phyloP scores from a whole-genome alignment of 2,113 vertebrate genomes.

The Phyllostomus discolor region DNA sequence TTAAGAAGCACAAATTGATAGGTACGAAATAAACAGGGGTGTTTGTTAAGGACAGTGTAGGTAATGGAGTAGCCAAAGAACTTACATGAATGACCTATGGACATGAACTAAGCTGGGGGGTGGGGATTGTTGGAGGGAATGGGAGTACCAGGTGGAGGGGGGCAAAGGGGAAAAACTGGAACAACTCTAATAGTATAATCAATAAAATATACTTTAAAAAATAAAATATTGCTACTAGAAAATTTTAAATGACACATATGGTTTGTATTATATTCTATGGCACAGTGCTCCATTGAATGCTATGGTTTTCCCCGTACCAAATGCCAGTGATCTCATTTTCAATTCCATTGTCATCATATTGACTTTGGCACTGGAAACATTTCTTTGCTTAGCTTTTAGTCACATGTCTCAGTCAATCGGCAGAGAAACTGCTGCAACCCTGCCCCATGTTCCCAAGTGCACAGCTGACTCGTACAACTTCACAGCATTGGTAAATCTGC shows the following conservation, averaged over 20 bases:
- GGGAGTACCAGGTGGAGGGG: no score
- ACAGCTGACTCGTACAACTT: conserved; percentile 6
- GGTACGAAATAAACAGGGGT: no score
- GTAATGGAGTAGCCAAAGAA: no score
- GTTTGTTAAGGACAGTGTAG: no score
- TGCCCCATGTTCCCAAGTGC: background rate
- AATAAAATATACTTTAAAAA: no score
- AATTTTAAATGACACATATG: background rate
- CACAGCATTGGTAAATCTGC: background rate
- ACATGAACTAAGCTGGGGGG: no score
- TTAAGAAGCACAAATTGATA: no score
- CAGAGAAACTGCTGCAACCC: background rate
- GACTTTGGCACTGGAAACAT: background rate
- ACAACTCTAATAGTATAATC: no score
- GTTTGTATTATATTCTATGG: background rate
- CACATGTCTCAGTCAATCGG: background rate
- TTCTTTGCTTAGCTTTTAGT: background rate
- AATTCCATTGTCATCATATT: background rate
- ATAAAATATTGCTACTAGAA: no score
- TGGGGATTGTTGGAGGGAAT: no score
- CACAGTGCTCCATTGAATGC: background rate
- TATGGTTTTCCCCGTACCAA: background rate
- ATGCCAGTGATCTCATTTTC: background rate
- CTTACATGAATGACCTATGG: no score
- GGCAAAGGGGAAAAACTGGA: no score